Evolutionary conservation across 2,888 invertebrate genomes (phyloP).

Genomic region (Lycaena phlaeas): DNA sequence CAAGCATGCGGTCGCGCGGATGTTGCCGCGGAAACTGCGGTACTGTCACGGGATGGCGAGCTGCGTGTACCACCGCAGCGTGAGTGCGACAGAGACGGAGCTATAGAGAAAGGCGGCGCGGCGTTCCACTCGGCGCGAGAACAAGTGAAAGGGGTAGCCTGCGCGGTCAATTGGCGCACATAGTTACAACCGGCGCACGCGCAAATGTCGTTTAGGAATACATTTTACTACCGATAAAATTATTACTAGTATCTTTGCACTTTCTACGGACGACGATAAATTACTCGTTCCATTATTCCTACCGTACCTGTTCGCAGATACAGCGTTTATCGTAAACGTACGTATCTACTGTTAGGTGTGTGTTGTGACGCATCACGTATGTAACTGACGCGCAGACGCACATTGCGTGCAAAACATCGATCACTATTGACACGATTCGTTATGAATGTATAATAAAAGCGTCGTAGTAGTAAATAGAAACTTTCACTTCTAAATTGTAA

Average conservation of each 20-base stretch:
- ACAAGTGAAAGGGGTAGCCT: slow-evolving; percentile 70
- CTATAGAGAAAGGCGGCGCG: slow-evolving; percentile 71
- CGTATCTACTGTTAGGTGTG: not conserved
- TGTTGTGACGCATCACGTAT: not conserved
- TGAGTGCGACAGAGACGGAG: slow-evolving; percentile 62
- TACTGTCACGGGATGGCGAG: slow-evolving; percentile 53
- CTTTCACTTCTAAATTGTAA: slow-evolving; percentile 3
- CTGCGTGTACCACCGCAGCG: slow-evolving; percentile 51
- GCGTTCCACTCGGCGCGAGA: slow-evolving; percentile 63
- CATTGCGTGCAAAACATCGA: not conserved
- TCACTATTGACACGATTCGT: not conserved
- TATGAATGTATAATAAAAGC: not conserved
- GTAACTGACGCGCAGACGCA: not conserved
- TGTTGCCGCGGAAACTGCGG: slow-evolving; percentile 57
- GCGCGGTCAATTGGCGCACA: slow-evolving; percentile 50
- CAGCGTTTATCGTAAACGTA: no score
- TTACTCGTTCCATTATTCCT: not conserved
- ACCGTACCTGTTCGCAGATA: no score
- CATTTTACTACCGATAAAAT: slow-evolving; percentile 20
- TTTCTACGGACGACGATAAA: not conserved
- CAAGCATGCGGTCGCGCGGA: no score
- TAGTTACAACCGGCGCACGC: slow-evolving; percentile 31
- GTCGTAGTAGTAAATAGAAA: not conserved
- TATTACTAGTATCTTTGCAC: not conserved
- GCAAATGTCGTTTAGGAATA: slow-evolving; percentile 36